phyloP scores from a whole-genome alignment of 2,888 invertebrate genomes.

The Calliscelio sp. region DNA sequence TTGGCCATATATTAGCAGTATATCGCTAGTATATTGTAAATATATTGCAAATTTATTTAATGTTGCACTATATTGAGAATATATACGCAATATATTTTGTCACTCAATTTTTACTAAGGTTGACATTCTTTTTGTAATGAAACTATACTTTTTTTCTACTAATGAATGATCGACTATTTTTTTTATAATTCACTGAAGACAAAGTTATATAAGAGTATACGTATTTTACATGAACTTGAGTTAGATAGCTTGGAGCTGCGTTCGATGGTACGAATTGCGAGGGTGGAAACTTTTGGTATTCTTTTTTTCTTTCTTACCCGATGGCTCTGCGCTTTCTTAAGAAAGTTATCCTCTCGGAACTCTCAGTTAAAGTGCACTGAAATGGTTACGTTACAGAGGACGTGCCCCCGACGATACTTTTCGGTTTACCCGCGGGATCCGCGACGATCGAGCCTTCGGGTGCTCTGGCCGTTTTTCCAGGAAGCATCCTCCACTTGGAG shows the following conservation, averaged over 20 bases:
- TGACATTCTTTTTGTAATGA: too few species aligned
- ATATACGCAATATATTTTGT: too few species aligned
- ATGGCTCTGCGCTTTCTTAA: slow-evolving; percentile 61
- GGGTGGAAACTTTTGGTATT: slow-evolving; percentile 53
- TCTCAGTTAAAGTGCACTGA: slow-evolving; percentile 65
- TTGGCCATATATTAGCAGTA: too few species aligned
- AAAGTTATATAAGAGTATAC: slow-evolving; percentile 22
- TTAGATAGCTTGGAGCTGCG: slow-evolving; percentile 57
- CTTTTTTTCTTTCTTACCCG: slow-evolving; percentile 37
- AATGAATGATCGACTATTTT: too few species aligned
- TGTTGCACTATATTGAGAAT: too few species aligned
- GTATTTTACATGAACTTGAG: slow-evolving; percentile 59
- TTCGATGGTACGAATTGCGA: slow-evolving; percentile 56
- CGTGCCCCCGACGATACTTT: slow-evolving; percentile 93
- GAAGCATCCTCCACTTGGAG: slow-evolving; percentile 92
- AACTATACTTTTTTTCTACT: too few species aligned
- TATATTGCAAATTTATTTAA: too few species aligned
- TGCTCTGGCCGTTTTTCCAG: slow-evolving; percentile 92
- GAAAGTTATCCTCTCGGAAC: slow-evolving; percentile 69
- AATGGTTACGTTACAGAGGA: slow-evolving; percentile 88
- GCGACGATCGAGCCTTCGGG: slow-evolving; percentile 93
- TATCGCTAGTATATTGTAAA: too few species aligned
- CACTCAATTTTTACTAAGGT: too few species aligned
- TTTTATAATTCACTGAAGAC: slow-evolving; percentile 17
- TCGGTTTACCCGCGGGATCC: slow-evolving; percentile 92